phyloP scores from a whole-genome alignment of 2,888 invertebrate genomes.

The Tipula unca region DNA sequence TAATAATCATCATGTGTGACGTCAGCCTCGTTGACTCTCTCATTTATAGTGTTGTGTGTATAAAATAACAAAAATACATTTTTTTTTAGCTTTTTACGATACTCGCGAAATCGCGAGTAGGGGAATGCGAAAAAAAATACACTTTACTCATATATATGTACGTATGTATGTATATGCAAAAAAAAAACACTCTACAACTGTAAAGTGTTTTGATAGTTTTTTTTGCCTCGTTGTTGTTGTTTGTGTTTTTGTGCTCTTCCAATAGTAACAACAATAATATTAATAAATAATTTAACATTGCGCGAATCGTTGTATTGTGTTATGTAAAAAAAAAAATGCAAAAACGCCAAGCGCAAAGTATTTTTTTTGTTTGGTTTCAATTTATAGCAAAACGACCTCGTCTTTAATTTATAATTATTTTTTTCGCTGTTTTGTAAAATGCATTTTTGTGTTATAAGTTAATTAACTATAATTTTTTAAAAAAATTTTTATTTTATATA shows the following conservation, averaged over 20 bases:
- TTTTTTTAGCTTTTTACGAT: neutral
- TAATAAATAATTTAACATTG: neutral
- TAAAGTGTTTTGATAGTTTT: neutral
- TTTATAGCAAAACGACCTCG: slow-evolving; percentile 8
- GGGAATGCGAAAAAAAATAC: neutral
- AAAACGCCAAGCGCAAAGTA: neutral
- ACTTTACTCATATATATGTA: neutral
- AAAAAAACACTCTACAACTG: neutral
- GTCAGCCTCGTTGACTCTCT: neutral
- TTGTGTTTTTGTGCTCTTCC: neutral
- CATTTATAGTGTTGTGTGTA: neutral
- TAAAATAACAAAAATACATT: neutral
- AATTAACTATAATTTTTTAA: neutral
- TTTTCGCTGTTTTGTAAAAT: neutral
- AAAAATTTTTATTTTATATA: neutral
- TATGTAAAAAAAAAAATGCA: neutral
- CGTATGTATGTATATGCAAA: neutral
- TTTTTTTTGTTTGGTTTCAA: neutral
- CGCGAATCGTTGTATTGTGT: neutral
- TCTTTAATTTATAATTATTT: slow-evolving; percentile 14
- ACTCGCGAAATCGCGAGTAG: neutral
- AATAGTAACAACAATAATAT: neutral
- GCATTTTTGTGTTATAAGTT: slow-evolving; percentile 14
- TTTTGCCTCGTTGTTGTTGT: neutral
- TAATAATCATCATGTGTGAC: neutral